These are phyloP conservation scores for Fundulus diaphanus DNA, from an alignment of 2,797 vertebrate genomes.

Conservation along the genomic window DNA sequence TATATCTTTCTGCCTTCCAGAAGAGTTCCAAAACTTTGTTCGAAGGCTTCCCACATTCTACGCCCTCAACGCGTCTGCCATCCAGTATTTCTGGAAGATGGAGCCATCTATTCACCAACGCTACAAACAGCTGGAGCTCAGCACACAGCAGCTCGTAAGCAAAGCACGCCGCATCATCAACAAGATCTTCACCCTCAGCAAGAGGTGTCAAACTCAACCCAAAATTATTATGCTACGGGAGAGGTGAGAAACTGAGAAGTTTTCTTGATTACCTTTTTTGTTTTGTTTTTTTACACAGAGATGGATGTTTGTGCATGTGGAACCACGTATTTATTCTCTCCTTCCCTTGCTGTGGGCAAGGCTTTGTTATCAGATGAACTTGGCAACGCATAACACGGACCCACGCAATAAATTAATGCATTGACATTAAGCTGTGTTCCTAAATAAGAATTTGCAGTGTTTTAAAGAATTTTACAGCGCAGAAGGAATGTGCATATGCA, in stretches of 20 bases:
- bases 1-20: slow-evolving; percentile 73
- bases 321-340: slow-evolving; percentile 50
- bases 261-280: slow-evolving; percentile 47
- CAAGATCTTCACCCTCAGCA: slow-evolving; percentile 96
- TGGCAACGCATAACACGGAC: slow-evolving; percentile 71
- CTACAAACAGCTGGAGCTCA: slow-evolving; percentile 90
- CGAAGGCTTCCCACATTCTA: slow-evolving; percentile 93
- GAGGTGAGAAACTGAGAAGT: slow-evolving; percentile 85
- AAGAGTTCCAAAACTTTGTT: slow-evolving; percentile 96
- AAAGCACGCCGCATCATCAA: slow-evolving; percentile 91
- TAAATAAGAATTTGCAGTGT: slow-evolving; percentile 67
- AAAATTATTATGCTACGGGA: slow-evolving; percentile 89
- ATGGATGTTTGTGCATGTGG: background rate
- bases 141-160: slow-evolving; percentile 88
- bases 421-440: slow-evolving; percentile 63
- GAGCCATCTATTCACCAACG: slow-evolving; percentile 91
- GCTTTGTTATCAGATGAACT: slow-evolving; percentile 63
- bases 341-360: slow-evolving; percentile 18
- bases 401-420: slow-evolving; percentile 48
- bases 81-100: slow-evolving; percentile 95
- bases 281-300: slow-evolving; percentile 14
- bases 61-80: slow-evolving; percentile 91
- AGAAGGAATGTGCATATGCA: slow-evolving; percentile 23
- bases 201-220: slow-evolving; percentile 92
- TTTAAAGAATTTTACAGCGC: slow-evolving; percentile 51